Evolutionary conservation across 2,888 invertebrate species (phyloP).

Genomic region (Yponomeuta sedellus): DNA sequence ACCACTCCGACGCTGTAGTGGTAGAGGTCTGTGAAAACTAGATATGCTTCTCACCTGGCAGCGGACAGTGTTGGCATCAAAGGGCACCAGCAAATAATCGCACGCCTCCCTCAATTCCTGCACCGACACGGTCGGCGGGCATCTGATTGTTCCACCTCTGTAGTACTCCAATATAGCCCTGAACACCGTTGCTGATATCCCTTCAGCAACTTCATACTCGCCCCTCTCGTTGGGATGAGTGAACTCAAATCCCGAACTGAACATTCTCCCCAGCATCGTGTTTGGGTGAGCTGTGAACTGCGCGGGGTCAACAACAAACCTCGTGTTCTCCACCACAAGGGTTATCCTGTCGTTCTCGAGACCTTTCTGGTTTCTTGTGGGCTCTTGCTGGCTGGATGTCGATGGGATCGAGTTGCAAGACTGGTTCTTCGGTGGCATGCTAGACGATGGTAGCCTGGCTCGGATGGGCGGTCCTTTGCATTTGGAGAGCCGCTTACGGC

Average conservation of each 20-base stretch:
- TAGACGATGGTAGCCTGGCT: constrained; percentile 37
- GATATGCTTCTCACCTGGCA: constrained; percentile 72
- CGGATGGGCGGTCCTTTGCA: constrained; percentile 54
- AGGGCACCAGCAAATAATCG: constrained; percentile 98
- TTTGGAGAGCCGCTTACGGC: constrained; percentile 74
- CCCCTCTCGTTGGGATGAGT: constrained; percentile 96
- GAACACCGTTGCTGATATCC: constrained; percentile 96
- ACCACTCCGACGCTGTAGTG: no score
- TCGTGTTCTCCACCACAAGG: constrained; percentile 96
- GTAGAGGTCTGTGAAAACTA: no score
- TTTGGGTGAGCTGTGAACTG: constrained; percentile 96
- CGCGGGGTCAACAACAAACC: constrained; percentile 94
- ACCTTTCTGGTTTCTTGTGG: neutral
- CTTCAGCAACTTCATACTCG: constrained; percentile 98
- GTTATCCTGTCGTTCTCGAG: constrained; percentile 86
- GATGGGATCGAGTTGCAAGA: constrained; percentile 51
- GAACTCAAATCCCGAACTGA: constrained; percentile 92
- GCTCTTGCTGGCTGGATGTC: constrained; percentile 29
- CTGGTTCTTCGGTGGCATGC: constrained; percentile 60
- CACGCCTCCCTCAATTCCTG: constrained; percentile 98
- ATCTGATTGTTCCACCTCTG: constrained; percentile 91
- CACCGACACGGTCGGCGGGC: constrained; percentile 96
- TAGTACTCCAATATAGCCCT: constrained; percentile 97
- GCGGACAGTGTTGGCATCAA: constrained; percentile 95
- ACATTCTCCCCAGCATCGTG: constrained; percentile 99